phyloP scores from a whole-genome alignment of 2,888 invertebrate genomes.

The Heliconius ismenius region DNA sequence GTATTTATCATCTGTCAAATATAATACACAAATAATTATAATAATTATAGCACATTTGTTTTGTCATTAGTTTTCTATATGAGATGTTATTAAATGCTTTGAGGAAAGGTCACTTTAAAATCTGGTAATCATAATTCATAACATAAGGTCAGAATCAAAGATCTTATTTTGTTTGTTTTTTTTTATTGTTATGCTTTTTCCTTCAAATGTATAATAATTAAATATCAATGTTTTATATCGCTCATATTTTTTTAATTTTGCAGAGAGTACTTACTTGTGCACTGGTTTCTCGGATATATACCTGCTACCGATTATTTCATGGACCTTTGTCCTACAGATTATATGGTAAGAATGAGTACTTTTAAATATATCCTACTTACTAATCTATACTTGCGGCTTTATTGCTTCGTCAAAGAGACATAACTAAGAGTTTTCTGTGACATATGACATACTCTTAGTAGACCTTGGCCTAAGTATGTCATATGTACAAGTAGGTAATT shows the following conservation, averaged over 20 bases:
- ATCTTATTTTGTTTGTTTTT: not conserved
- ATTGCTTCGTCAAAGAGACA: too few species aligned
- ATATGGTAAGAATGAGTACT: slow-evolving; percentile 22
- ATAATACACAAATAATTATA: too few species aligned
- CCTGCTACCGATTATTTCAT: slow-evolving; percentile 49
- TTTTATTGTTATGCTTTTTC: not conserved
- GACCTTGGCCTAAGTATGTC: too few species aligned
- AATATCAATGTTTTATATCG: not conserved
- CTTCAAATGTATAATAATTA: not conserved
- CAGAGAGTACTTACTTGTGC: slow-evolving; percentile 50
- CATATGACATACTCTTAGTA: too few species aligned
- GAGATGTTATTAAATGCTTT: not conserved
- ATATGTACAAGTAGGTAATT: too few species aligned
- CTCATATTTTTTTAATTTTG: not conserved
- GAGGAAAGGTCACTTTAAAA: slow-evolving; percentile 14
- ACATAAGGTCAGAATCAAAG: slow-evolving; percentile 4
- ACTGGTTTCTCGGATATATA: slow-evolving; percentile 52
- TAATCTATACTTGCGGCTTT: too few species aligned
- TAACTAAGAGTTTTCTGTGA: too few species aligned
- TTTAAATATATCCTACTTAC: not conserved
- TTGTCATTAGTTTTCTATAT: not conserved
- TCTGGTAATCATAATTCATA: not conserved
- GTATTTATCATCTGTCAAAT: too few species aligned
- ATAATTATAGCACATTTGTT: not conserved
- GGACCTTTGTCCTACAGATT: slow-evolving; percentile 36